A percentile compares a stretch with the other conserved stretches of the same genome.
phyloP scores from a whole-genome alignment of 2,113 vertebrate species.

The Datnioides undecimradiatus region DNA sequence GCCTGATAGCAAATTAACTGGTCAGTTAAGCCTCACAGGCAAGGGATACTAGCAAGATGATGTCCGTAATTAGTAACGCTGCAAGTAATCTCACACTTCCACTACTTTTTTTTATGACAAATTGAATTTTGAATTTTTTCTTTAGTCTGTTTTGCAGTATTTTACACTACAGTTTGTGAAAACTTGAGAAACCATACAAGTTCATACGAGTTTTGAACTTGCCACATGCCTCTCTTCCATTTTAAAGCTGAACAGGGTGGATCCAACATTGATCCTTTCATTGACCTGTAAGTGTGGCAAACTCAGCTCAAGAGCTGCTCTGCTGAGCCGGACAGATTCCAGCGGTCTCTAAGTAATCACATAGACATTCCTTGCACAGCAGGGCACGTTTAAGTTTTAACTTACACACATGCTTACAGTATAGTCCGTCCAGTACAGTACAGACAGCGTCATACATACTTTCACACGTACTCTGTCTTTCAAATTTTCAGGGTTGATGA shows the following conservation, averaged over 20 bases:
- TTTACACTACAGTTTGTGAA: slow-evolving; percentile 14
- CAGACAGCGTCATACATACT: neutral
- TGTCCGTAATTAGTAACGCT: slow-evolving; percentile 43
- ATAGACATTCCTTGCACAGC: slow-evolving; percentile 69
- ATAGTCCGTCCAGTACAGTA: too few species aligned
- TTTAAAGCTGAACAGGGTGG: slow-evolving; percentile 18
- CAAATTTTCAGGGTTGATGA: neutral
- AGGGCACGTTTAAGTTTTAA: slow-evolving; percentile 46
- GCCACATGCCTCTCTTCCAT: slow-evolving; percentile 10
- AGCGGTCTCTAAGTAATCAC: slow-evolving; percentile 59
- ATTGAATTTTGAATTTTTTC: slow-evolving; percentile 33
- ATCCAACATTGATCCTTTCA: slow-evolving; percentile 43
- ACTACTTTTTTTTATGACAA: slow-evolving; percentile 4
- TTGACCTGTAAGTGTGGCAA: slow-evolving; percentile 60
- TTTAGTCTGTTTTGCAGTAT: neutral
- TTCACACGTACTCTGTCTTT: neutral
- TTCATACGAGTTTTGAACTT: slow-evolving; percentile 14
- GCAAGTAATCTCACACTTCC: slow-evolving; percentile 25
- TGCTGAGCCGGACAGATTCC: slow-evolving; percentile 68
- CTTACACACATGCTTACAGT: slow-evolving; percentile 17
- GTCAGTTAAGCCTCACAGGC: slow-evolving; percentile 16
- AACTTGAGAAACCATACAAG: neutral
- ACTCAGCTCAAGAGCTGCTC: slow-evolving; percentile 36
- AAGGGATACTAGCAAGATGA: neutral
- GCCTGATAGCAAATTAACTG: neutral